A percentile compares a stretch with the other conserved stretches of the same genome.
Conservation (phyloP, 2,888 invertebrate species). For the Graphium colonna region DNA sequence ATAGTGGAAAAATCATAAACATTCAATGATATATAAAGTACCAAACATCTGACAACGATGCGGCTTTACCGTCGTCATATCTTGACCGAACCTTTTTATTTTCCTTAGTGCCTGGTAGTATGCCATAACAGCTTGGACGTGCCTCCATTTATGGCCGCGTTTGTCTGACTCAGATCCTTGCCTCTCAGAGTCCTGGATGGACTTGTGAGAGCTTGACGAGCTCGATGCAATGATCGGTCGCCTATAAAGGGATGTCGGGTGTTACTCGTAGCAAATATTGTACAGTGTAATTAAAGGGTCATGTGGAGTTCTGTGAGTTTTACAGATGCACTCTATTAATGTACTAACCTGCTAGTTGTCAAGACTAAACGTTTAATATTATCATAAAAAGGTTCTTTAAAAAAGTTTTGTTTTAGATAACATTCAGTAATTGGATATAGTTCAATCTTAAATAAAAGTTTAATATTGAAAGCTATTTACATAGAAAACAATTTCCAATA, state of each 20-base stretch:
- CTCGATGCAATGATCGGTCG: constrained; percentile 75
- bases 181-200: constrained; percentile 66
- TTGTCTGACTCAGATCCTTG: constrained; percentile 66
- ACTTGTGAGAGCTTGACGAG: constrained; percentile 71
- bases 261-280: constrained; percentile 49
- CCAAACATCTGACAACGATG: constrained; percentile 56
- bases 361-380: too few relatives aligned
- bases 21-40: constrained; percentile 49
- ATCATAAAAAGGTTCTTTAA: too few relatives aligned
- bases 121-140: constrained; percentile 92
- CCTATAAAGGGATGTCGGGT: constrained; percentile 71
- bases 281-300: constrained; percentile 18
- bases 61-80: constrained; percentile 54
- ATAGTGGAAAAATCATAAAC: constrained; percentile 66
- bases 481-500: neutral
- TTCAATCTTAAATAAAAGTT: too few relatives aligned
- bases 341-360: constrained; percentile 25
- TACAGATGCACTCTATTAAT: constrained; percentile 15
- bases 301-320: constrained; percentile 12
- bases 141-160: constrained; percentile 89
- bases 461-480: too few relatives aligned
- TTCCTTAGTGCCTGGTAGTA: constrained; percentile 93
- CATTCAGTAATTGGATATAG: too few relatives aligned
- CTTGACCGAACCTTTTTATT: constrained; percentile 89
- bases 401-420: too few relatives aligned